Conservation (phyloP, 2,888 invertebrate species). For the Pseudococcus viburni region DNA sequence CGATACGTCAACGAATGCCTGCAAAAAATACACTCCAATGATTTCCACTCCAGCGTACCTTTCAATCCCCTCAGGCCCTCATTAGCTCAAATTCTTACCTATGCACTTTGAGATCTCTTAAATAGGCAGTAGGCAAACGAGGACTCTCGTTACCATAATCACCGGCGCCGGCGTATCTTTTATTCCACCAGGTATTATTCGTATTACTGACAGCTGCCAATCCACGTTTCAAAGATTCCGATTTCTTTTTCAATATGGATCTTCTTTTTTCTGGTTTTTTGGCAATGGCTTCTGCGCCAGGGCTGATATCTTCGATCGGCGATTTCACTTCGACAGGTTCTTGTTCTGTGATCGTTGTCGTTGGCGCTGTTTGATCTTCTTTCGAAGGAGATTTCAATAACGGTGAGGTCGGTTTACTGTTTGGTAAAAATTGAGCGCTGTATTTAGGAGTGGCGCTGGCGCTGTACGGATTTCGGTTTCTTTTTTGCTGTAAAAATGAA, state of each 20-base stretch:
- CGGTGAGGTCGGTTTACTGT: conserved; percentile 45
- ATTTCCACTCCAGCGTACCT: neutral
- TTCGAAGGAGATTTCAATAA: conserved; percentile 6
- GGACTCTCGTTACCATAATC: conserved; percentile 66
- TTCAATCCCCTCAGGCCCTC: neutral
- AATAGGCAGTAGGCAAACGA: conserved; percentile 77
- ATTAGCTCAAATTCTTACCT: conserved; percentile 69
- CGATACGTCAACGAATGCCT: conserved; percentile 86
- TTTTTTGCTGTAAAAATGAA: conserved; percentile 46
- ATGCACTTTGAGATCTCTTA: conserved; percentile 82
- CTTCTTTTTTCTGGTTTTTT: conserved; percentile 60
- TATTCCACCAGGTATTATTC: conserved; percentile 67
- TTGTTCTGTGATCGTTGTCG: neutral
- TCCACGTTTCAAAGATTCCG: conserved; percentile 64
- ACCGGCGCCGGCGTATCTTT: conserved; percentile 65
- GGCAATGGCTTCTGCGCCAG: neutral
- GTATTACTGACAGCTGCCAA: conserved; percentile 59
- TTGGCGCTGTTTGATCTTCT: neutral
- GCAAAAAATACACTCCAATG: conserved; percentile 63
- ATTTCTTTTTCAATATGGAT: conserved; percentile 65
- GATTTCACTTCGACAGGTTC: conserved; percentile 56
- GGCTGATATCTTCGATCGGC: neutral
- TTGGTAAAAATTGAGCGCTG: conserved; percentile 62
- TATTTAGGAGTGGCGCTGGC: conserved; percentile 36
- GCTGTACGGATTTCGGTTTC: conserved; percentile 55